Conservation (phyloP, 1,140 invertebrate genomes). For the Neodiprion fabricii region DNA sequence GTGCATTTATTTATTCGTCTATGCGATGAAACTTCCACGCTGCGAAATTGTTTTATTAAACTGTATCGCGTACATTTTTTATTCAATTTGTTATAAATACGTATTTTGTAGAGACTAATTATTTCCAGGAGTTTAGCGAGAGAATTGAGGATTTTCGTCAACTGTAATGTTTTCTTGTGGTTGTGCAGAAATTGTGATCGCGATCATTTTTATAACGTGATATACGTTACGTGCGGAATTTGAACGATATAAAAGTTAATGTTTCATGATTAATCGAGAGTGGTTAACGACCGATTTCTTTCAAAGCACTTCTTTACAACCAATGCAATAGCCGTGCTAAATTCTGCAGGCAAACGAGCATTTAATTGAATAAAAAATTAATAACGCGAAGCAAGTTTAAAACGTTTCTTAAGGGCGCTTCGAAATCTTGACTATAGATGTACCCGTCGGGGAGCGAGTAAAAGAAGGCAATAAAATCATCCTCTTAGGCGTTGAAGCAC, state of each 20-base stretch:
- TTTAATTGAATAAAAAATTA: conserved; percentile 6
- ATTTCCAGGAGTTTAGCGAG: background rate
- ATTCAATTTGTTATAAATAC: background rate
- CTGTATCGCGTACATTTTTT: background rate
- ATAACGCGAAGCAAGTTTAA: background rate
- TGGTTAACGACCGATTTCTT: background rate
- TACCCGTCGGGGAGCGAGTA: background rate
- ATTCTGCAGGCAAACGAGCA: background rate
- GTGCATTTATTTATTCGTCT: no score
- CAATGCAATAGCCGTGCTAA: no score
- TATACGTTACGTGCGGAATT: background rate
- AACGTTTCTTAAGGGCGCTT: background rate
- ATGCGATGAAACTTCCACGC: no score
- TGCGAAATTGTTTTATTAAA: background rate
- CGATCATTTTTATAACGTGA: background rate
- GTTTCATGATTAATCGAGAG: background rate
- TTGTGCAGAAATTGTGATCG: background rate
- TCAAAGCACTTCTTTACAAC: no score
- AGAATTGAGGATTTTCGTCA: background rate
- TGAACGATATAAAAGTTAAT: background rate
- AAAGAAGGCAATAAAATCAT: background rate
- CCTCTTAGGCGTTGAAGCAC: background rate
- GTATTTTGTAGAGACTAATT: background rate
- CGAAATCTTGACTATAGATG: background rate
- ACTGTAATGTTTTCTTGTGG: no score